Conservation (phyloP, 2,113 vertebrate genomes). For the Amblyopsis rosae region DNA sequence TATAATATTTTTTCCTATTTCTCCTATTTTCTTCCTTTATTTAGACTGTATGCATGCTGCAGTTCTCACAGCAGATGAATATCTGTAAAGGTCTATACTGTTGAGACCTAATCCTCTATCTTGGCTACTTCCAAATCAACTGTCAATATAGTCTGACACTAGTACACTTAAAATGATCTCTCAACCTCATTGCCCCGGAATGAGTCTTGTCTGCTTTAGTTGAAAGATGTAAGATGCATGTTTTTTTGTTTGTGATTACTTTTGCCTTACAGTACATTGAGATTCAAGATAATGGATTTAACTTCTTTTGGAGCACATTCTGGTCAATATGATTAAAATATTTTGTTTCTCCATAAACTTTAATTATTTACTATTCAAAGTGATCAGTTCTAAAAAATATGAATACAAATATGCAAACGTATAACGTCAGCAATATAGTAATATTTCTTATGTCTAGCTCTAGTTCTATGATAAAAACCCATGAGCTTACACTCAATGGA, state of each 20-base stretch:
- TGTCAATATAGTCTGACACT: slow-evolving; percentile 51
- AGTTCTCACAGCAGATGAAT: slow-evolving; percentile 26
- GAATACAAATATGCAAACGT: slow-evolving; percentile 27
- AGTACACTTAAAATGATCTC: slow-evolving; percentile 51
- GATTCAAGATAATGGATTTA: too few relatives aligned
- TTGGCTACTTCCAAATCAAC: slow-evolving; percentile 54
- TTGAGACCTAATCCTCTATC: slow-evolving; percentile 37
- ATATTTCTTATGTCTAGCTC: slow-evolving; percentile 24
- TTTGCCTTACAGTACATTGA: too few relatives aligned
- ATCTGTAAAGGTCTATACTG: slow-evolving; percentile 30
- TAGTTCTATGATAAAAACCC: slow-evolving; percentile 26
- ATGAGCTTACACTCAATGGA: slow-evolving; percentile 24
- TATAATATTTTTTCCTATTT: too few relatives aligned
- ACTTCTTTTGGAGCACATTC: too few relatives aligned
- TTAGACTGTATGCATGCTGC: slow-evolving; percentile 6
- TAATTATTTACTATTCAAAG: slow-evolving; percentile 10
- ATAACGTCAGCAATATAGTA: neutral
- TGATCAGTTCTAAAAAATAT: slow-evolving; percentile 28
- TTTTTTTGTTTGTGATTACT: neutral
- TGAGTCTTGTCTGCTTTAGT: slow-evolving; percentile 30
- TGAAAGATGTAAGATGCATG: slow-evolving; percentile 23
- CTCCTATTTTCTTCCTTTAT: too few relatives aligned
- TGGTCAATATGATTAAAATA: too few relatives aligned
- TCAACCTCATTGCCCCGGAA: slow-evolving; percentile 37
- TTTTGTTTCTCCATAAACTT: neutral